Evolutionary conservation across 2,113 vertebrate species (phyloP).

Genomic region (Callorhinus ursinus): DNA sequence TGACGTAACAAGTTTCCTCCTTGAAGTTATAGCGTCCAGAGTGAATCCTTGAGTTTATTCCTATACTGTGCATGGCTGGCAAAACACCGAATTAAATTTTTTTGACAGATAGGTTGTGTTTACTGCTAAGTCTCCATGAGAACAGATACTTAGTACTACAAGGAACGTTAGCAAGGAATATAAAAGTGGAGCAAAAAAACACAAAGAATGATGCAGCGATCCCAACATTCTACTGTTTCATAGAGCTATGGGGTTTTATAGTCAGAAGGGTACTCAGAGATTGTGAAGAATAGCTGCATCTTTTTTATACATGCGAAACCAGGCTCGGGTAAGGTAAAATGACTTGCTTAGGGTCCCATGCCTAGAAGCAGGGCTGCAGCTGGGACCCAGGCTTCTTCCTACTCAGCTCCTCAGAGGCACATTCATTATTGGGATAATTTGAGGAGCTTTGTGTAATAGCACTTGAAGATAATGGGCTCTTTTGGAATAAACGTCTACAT

Average conservation of each 20-base stretch:
- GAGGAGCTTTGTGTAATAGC: neutral
- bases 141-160: neutral
- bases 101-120: slow-evolving; percentile 32
- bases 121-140: neutral
- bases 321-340: neutral
- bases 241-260: neutral
- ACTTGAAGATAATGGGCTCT: slow-evolving; percentile 43
- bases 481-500: neutral
- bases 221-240: neutral
- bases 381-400: neutral
- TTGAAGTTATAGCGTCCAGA: neutral
- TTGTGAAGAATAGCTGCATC: neutral
- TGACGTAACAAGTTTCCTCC: neutral
- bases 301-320: neutral
- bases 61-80: slow-evolving; percentile 18
- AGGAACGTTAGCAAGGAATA: neutral
- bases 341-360: neutral
- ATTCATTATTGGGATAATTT: neutral
- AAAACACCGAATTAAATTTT: slow-evolving; percentile 42
- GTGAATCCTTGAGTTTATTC: slow-evolving; percentile 30
- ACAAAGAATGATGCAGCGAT: neutral
- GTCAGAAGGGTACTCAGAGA: neutral
- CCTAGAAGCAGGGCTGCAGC: neutral
- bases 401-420: neutral
- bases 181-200: neutral